Evolutionary conservation across 2,888 invertebrate species (phyloP), one percentile per base, ranked within the genome.

Genomic region (Agrochola lychnidis): DNA sequence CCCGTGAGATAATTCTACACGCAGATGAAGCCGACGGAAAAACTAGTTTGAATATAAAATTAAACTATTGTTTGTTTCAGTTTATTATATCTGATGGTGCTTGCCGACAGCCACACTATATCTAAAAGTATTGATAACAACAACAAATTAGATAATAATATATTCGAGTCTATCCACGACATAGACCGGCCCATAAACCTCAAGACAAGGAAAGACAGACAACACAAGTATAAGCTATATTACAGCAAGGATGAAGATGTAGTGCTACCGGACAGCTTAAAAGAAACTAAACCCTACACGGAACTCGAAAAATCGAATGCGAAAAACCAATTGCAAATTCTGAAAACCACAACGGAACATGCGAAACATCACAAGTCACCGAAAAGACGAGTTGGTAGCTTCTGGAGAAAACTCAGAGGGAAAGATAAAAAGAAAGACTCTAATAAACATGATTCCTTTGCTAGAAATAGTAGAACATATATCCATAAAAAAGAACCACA

Each of bases 31-130:
- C 19, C 0, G 19, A 25, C 12, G 4, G 7, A 14, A 22, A 48
- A 25, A 0, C 12, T 51, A 22, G 7, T 30, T 30, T 22, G 2
- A 48, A 51, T 51, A n/a, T 67, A 53, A 16, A 57, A 53, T 40
- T 0, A 68, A 68, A 56, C 12, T 22, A 14, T 19, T 59, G 5
- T 85, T 73, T 87, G 76, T 93, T 92, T 73, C 94, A 96, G 96
- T 94, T 91, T 95, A 93, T 93, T 95, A 93, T 93, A 93, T 93
- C 91, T 94, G 90, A 94, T 94, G 91, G 93, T 94, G 89, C 91
- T 93, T 84, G 89, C 91, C 82, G 90, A 91, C 80, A 89, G 94
- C 89, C 92, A 92, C 89, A 94, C 94, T 92, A 92, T 94, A 92
- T 94, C 93, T 91, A 95, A 94, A 94, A 93, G 92, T 92, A 92